Evolutionary conservation across 2,888 invertebrate genomes (phyloP).

Genomic region (Drosophila cyrtoloma): DNA sequence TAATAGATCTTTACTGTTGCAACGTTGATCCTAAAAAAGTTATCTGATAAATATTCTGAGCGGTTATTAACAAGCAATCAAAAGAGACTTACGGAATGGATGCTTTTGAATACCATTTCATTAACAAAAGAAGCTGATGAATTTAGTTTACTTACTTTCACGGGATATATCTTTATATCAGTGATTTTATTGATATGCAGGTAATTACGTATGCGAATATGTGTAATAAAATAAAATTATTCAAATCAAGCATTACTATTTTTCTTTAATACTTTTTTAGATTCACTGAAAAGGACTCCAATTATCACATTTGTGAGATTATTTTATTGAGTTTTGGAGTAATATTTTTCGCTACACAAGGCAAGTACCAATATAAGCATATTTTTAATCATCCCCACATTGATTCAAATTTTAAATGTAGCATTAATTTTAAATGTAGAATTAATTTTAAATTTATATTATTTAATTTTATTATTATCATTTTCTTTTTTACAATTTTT

Average conservation of each 20-base stretch:
- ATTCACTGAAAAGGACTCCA: slow-evolving; percentile 43
- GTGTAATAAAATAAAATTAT: background rate
- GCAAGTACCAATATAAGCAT: slow-evolving; percentile 11
- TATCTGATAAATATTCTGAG: slow-evolving; percentile 67
- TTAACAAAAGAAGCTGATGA: slow-evolving; percentile 65
- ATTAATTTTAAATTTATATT: no score
- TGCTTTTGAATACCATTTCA: slow-evolving; percentile 61
- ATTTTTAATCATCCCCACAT: background rate
- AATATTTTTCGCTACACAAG: slow-evolving; percentile 63
- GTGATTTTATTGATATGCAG: slow-evolving; percentile 58
- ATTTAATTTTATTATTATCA: background rate
- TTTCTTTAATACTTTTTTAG: slow-evolving; percentile 18
- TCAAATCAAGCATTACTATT: background rate
- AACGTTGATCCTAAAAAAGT: slow-evolving; percentile 57
- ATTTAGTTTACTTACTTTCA: slow-evolving; percentile 53
- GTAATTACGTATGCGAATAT: slow-evolving; percentile 14
- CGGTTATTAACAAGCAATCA: slow-evolving; percentile 53
- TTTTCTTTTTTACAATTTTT: background rate
- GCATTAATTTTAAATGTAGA: no score
- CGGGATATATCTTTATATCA: slow-evolving; percentile 64
- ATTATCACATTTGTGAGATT: slow-evolving; percentile 56
- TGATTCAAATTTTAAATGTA: no score
- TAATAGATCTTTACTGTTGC: slow-evolving; percentile 46
- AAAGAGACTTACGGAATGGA: slow-evolving; percentile 60
- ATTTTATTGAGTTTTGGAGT: slow-evolving; percentile 59